Conservation (phyloP, 2,797 vertebrate genomes). For the Cichlasoma orientale region DNA sequence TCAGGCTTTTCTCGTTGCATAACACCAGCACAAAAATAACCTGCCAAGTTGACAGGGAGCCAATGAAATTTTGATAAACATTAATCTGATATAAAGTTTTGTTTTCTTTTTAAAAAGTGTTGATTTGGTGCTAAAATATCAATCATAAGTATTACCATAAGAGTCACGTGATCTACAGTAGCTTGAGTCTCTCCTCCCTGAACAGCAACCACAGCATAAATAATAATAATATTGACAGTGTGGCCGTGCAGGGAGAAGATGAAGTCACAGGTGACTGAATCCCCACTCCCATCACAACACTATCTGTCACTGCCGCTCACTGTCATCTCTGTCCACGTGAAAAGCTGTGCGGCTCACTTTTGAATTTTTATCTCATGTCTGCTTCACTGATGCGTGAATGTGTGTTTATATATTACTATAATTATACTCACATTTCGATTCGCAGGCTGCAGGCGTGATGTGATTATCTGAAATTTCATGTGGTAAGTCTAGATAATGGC, state of each 20-base stretch:
- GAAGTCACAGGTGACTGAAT: neutral
- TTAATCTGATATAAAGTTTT: conserved; percentile 35
- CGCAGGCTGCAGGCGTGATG: neutral
- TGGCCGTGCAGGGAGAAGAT: neutral
- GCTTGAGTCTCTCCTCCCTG: too few species aligned
- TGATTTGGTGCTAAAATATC: conserved; percentile 26
- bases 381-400: neutral
- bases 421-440: neutral
- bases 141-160: neutral
- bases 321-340: neutral
- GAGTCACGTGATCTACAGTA: neutral
- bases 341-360: neutral
- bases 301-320: neutral
- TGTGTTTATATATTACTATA: neutral
- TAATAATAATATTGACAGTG: neutral
- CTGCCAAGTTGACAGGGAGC: conserved; percentile 46
- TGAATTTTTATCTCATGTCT: neutral
- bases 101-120: conserved; percentile 29
- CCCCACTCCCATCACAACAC: too few species aligned
- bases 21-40: conserved; percentile 57
- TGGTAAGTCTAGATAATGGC: neutral
- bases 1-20: conserved; percentile 42
- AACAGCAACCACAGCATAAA: neutral
- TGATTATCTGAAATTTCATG: neutral
- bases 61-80: conserved; percentile 61